A percentile compares a stretch with the other conserved stretches of the same genome.
These are phyloP conservation scores for Micromesistius poutassou DNA, from an alignment of 2,797 vertebrate species.

Conservation along the genomic window DNA sequence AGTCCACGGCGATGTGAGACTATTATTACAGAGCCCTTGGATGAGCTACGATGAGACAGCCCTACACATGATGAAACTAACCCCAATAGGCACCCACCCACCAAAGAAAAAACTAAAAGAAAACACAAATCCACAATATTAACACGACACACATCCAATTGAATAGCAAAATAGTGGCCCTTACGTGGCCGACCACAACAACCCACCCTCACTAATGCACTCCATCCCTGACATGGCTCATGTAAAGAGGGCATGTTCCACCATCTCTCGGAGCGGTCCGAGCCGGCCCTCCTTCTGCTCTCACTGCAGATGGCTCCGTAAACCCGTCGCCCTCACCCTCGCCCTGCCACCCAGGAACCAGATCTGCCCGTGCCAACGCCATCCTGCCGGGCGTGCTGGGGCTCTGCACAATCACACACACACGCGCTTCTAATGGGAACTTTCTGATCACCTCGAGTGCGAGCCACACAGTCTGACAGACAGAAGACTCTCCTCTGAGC, in stretches of 20 bases:
- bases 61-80: neutral
- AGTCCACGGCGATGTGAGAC: neutral
- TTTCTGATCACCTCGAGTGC: conserved; percentile 53
- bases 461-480: conserved; percentile 40
- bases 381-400: conserved; percentile 57
- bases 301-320: conserved; percentile 75
- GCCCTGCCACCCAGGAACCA: conserved; percentile 51
- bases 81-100: neutral
- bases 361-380: conserved; percentile 53
- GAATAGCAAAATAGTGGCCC: neutral
- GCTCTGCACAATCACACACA: conserved; percentile 4
- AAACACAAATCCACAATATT: conserved; percentile 3
- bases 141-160: neutral
- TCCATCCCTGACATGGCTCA: conserved; percentile 47
- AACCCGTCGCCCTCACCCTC: conserved; percentile 58
- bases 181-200: neutral
- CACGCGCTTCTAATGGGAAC: conserved; percentile 44
- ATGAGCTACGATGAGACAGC: neutral
- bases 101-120: neutral
- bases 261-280: conserved; percentile 48
- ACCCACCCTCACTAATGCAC: neutral
- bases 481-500: conserved; percentile 16
- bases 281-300: conserved; percentile 61
- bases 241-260: conserved; percentile 39
- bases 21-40: neutral